Percentiles rank a stretch among this genome's conserved stretches.
phyloP scores from a whole-genome alignment of 1,140 invertebrate species.

The Macrotrachela quadricornifera region DNA sequence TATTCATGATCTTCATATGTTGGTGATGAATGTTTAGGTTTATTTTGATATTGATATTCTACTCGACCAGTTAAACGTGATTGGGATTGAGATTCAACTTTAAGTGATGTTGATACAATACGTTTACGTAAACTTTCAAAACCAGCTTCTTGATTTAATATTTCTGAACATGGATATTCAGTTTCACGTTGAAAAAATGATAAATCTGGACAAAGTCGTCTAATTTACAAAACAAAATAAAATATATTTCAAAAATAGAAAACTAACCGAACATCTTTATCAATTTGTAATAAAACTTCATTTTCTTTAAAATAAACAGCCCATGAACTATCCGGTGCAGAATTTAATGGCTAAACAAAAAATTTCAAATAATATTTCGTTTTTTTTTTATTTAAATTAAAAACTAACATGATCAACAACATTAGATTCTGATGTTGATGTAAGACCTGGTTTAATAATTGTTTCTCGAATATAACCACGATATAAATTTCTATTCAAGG shows the following conservation, averaged over 20 bases:
- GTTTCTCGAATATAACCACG: slow-evolving; percentile 5
- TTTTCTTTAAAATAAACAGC: slow-evolving; percentile 81
- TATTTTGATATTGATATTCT: too few relatives aligned
- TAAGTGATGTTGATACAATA: slow-evolving; percentile 34
- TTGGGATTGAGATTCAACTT: neutral
- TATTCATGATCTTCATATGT: slow-evolving; percentile 2
- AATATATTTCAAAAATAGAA: too few relatives aligned
- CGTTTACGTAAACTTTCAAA: slow-evolving; percentile 44
- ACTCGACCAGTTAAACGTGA: too few relatives aligned
- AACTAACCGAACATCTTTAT: slow-evolving; percentile 48
- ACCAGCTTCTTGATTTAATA: neutral
- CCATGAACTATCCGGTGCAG: slow-evolving; percentile 79
- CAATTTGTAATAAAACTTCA: slow-evolving; percentile 79
- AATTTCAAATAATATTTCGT: neutral
- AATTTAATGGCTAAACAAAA: slow-evolving; percentile 56
- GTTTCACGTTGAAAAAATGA: slow-evolving; percentile 84
- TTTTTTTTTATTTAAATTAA: neutral
- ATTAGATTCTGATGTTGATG: neutral
- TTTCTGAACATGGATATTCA: slow-evolving; percentile 40
- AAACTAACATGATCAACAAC: slow-evolving; percentile 1
- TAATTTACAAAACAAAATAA: too few relatives aligned
- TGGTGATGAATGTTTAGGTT: too few relatives aligned
- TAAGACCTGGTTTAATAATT: neutral
- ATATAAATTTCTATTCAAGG: neutral
- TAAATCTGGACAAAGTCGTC: slow-evolving; percentile 72